These are phyloP conservation scores for Herpetotheres cachinnans DNA, from an alignment of 2,113 vertebrate species.

Conservation along the genomic window DNA sequence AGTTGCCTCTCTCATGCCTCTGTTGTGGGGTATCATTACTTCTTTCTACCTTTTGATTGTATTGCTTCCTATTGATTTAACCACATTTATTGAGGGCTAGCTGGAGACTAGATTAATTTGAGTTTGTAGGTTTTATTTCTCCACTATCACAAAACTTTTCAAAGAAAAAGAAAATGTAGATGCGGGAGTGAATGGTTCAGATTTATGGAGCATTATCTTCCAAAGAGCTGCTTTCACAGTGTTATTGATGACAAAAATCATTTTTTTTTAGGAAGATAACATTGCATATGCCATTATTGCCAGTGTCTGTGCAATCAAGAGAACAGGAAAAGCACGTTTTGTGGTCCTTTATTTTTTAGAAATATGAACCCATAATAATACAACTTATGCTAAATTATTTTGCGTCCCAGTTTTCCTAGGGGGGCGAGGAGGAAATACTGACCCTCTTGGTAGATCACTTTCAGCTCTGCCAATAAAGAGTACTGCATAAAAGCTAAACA, in stretches of 20 bases:
- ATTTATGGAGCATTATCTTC: slow-evolving; percentile 18
- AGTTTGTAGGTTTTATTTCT: not conserved
- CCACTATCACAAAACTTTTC: not conserved
- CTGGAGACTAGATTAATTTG: not conserved
- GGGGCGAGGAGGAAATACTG: not conserved
- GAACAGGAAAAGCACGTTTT: not conserved
- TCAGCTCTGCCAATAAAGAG: not conserved
- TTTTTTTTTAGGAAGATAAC: not conserved
- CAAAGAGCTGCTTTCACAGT: not conserved
- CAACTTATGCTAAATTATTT: not conserved
- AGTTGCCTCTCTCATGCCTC: not conserved
- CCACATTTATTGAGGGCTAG: not conserved
- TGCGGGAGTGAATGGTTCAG: not conserved
- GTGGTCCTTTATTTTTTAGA: not conserved
- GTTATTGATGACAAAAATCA: not conserved
- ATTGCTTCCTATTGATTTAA: not conserved
- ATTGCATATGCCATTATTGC: not conserved
- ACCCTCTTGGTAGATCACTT: not conserved
- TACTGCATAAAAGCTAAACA: not conserved
- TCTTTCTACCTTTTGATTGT: not conserved
- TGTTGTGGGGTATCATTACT: not conserved
- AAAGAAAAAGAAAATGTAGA: not conserved
- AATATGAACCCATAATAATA: not conserved
- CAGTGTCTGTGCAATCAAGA: not conserved
- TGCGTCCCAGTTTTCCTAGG: not conserved